phyloP scores from a whole-genome alignment of 2,888 invertebrate species.

The Pseudanteris insignis region DNA sequence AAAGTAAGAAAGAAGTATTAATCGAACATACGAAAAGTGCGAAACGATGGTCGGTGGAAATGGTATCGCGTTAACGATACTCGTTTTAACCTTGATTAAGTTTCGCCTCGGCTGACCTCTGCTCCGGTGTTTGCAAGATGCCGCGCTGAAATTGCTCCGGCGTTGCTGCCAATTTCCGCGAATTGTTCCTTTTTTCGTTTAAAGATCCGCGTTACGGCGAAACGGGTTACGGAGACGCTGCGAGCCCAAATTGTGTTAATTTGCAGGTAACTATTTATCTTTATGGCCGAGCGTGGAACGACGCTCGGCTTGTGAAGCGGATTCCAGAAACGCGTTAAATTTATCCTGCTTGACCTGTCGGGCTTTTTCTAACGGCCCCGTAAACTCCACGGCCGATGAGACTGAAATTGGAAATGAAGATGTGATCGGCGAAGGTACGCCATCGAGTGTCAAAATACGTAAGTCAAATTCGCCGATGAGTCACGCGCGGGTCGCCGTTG shows the following conservation, averaged over 20 bases:
- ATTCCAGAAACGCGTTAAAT: constrained; percentile 57
- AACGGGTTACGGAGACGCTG: constrained; percentile 43
- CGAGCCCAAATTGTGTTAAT: constrained; percentile 64
- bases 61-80: constrained; percentile 62
- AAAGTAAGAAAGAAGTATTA: constrained; percentile 37
- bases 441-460: not conserved
- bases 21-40: constrained; percentile 33
- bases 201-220: constrained; percentile 36
- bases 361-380: constrained; percentile 34
- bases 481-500: no score
- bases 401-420: constrained; percentile 40
- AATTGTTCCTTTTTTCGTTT: constrained; percentile 50
- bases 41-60: constrained; percentile 26
- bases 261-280: constrained; percentile 65
- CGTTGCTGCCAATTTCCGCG: constrained; percentile 54
- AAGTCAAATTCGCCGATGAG: not conserved
- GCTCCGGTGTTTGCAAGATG: constrained; percentile 58
- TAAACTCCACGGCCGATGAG: constrained; percentile 30
- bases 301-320: constrained; percentile 46
- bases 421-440: constrained; percentile 14
- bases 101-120: constrained; percentile 60
- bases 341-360: constrained; percentile 50
- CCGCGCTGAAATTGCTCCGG: constrained; percentile 62
- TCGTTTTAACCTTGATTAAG: constrained; percentile 65
- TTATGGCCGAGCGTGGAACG: constrained; percentile 57